Conservation (phyloP, 2,888 invertebrate genomes). For the Tenthredo amoena region DNA sequence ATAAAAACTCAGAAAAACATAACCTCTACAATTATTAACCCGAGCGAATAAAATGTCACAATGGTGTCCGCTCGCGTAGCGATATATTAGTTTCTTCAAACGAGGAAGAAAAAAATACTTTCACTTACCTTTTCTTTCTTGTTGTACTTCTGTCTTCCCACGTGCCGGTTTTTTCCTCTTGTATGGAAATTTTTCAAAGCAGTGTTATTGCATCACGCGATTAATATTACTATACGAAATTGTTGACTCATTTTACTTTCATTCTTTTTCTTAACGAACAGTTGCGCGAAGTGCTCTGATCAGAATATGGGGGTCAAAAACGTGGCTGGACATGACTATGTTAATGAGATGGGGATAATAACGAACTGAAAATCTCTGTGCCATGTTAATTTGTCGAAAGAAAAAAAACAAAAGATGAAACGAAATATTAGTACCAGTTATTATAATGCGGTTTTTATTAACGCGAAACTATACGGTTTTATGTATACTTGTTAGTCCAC, state of each 20-base stretch:
- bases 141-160: not conserved
- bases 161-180: not conserved
- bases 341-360: not conserved
- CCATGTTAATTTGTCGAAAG: slow-evolving; percentile 9
- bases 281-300: slow-evolving; percentile 44
- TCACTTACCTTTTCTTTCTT: not conserved
- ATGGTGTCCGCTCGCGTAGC: not conserved
- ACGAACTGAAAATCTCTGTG: not conserved
- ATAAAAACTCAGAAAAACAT: not conserved
- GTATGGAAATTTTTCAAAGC: not conserved
- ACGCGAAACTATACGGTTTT: not conserved
- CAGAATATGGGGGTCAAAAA: slow-evolving; percentile 22
- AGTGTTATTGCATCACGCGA: not conserved
- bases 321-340: slow-evolving; percentile 30
- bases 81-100: not conserved
- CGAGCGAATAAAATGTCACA: not conserved
- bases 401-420: not conserved
- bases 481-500: not conserved
- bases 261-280: slow-evolving; percentile 21
- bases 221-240: not conserved
- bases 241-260: not conserved
- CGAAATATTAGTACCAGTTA: slow-evolving; percentile 15
- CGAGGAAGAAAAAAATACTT: not conserved
- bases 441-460: not conserved
- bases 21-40: not conserved